Conservation (phyloP, 2,113 vertebrate species). For the Clarias macrocephalus region DNA sequence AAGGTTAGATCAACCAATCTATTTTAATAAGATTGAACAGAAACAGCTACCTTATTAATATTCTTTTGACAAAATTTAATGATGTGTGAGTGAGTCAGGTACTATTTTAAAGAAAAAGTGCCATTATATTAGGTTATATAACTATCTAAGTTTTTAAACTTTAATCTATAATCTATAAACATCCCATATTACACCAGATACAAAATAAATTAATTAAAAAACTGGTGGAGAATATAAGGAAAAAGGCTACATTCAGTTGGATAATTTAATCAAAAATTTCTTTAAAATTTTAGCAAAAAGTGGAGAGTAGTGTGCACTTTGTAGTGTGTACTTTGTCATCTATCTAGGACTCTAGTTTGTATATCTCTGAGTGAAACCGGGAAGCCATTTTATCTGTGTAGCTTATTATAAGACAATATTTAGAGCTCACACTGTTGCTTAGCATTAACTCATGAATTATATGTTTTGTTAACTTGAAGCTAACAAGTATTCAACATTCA, state of each 20-base stretch:
- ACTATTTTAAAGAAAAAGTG: not conserved
- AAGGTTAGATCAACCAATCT: not conserved
- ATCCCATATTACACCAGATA: not conserved
- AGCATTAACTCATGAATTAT: constrained; percentile 64
- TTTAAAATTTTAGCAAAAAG: not conserved
- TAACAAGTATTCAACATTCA: constrained; percentile 49
- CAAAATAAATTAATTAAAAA: not conserved
- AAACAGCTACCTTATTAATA: not conserved
- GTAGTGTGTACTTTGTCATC: not conserved
- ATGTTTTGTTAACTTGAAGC: constrained; percentile 53
- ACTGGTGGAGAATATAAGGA: not conserved
- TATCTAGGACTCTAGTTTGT: not conserved
- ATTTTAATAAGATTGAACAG: no score
- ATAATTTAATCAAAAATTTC: not conserved
- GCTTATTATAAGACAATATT: constrained; percentile 63
- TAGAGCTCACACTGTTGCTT: constrained; percentile 66
- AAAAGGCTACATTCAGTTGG: not conserved
- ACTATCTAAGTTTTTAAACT: not conserved
- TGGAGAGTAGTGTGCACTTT: constrained; percentile 1
- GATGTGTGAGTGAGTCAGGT: not conserved
- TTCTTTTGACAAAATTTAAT: not conserved
- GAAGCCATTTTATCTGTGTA: constrained; percentile 64
- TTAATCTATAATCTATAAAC: not conserved
- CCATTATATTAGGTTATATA: not conserved
- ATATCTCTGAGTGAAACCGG: not conserved